A percentile compares a stretch with the other conserved stretches of the same genome.
These are phyloP conservation scores for Chalcis sispes DNA, from an alignment of 2,888 invertebrate species.

Conservation along the genomic window DNA sequence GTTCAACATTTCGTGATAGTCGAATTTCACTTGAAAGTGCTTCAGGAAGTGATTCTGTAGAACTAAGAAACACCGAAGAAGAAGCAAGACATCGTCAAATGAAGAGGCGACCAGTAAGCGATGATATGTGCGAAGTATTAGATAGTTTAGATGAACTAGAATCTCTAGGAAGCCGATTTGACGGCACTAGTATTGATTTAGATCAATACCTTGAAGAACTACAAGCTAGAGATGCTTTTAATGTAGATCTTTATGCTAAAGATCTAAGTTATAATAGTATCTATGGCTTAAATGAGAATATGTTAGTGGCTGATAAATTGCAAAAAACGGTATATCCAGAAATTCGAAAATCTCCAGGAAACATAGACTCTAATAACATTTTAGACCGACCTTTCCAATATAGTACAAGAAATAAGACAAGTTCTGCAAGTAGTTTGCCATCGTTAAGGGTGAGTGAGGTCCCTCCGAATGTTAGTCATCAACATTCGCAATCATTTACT, in stretches of 20 bases:
- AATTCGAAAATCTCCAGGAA: slow-evolving; percentile 54
- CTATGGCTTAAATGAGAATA: slow-evolving; percentile 71
- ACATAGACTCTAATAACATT: slow-evolving; percentile 37
- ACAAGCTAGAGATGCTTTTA: slow-evolving; percentile 78
- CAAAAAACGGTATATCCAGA: slow-evolving; percentile 67
- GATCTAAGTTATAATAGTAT: slow-evolving; percentile 71
- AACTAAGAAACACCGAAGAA: slow-evolving; percentile 77
- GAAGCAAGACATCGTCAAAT: slow-evolving; percentile 80
- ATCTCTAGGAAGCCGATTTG: slow-evolving; percentile 78
- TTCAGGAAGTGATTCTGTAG: slow-evolving; percentile 77
- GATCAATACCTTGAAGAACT: slow-evolving; percentile 84
- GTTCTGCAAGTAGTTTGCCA: slow-evolving; percentile 72
- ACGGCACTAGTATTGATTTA: slow-evolving; percentile 81
- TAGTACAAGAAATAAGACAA: slow-evolving; percentile 67
- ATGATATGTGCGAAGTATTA: slow-evolving; percentile 78
- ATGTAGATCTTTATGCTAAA: slow-evolving; percentile 73
- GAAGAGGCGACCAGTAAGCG: slow-evolving; percentile 85
- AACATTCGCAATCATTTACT: slow-evolving; percentile 73
- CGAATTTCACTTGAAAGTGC: slow-evolving; percentile 70
- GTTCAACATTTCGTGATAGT: slow-evolving; percentile 68
- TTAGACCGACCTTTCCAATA: slow-evolving; percentile 67
- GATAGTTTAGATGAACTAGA: slow-evolving; percentile 83
- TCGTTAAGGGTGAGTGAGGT: slow-evolving; percentile 72
- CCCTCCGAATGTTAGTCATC: slow-evolving; percentile 66
- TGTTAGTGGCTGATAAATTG: slow-evolving; percentile 65